Conservation (phyloP, 2,113 vertebrate species). For the Hippocampus guttulatus region DNA sequence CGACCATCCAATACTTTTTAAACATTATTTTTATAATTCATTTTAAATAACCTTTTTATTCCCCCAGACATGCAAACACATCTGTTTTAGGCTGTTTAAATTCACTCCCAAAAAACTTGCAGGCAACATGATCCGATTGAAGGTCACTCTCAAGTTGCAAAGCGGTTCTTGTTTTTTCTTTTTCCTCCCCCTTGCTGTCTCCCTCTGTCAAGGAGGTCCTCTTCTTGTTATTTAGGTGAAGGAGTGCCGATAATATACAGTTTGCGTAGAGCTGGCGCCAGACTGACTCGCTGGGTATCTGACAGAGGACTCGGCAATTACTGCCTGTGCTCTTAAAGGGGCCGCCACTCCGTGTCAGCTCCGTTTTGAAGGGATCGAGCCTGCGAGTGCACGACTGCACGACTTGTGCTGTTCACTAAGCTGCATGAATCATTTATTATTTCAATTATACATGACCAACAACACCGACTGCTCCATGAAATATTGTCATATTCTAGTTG, state of each 20-base stretch:
- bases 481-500: background rate
- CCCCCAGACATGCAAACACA: slow-evolving; percentile 43
- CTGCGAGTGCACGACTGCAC: background rate
- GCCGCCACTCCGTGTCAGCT: slow-evolving; percentile 60
- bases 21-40: too few species aligned
- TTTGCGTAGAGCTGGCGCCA: slow-evolving; percentile 90
- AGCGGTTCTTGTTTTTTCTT: slow-evolving; percentile 47
- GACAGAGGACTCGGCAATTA: slow-evolving; percentile 74
- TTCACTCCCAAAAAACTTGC: slow-evolving; percentile 37
- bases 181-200: background rate
- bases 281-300: slow-evolving; percentile 82
- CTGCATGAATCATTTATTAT: background rate
- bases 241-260: slow-evolving; percentile 89
- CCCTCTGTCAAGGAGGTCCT: slow-evolving; percentile 72
- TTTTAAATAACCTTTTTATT: slow-evolving; percentile 11
- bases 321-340: slow-evolving; percentile 81
- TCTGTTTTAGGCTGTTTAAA: slow-evolving; percentile 39
- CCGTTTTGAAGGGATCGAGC: slow-evolving; percentile 20
- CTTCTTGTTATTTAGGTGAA: slow-evolving; percentile 80
- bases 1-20: too few species aligned
- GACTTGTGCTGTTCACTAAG: background rate
- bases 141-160: slow-evolving; percentile 77
- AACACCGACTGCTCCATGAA: background rate
- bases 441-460: background rate
- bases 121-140: slow-evolving; percentile 69